A percentile compares a stretch with the other conserved stretches of the same genome.
phyloP scores from a whole-genome alignment of 2,888 invertebrate genomes.

The Drosophila histrio region DNA sequence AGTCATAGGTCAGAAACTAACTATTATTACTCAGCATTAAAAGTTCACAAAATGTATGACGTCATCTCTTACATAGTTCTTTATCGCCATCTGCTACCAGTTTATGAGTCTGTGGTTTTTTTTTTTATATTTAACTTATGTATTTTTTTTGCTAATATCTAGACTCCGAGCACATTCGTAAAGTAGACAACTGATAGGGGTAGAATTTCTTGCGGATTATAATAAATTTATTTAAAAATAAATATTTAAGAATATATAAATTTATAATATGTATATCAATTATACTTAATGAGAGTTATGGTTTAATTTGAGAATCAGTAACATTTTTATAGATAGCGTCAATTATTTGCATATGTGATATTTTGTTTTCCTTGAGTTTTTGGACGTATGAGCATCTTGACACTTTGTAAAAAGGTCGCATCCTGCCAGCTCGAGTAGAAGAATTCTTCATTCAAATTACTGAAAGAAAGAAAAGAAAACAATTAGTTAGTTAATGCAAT shows the following conservation, averaged over 20 bases:
- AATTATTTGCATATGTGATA: too few species aligned
- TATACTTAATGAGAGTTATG: background rate
- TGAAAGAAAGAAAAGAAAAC: background rate
- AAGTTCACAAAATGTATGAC: background rate
- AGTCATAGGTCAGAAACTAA: background rate
- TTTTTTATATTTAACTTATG: too few species aligned
- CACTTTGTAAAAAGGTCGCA: too few species aligned
- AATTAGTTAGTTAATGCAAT: background rate
- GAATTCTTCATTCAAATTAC: background rate
- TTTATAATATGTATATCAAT: background rate
- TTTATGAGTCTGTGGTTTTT: too few species aligned
- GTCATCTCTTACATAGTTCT: background rate
- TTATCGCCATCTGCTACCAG: background rate
- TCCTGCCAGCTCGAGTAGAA: background rate
- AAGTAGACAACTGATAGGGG: background rate
- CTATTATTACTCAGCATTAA: background rate
- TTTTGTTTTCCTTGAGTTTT: too few species aligned
- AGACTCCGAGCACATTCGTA: too few species aligned
- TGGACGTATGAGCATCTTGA: constrained; percentile 13
- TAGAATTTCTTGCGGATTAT: background rate
- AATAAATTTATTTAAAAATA: background rate
- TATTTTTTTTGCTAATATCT: too few species aligned
- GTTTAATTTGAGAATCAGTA: background rate
- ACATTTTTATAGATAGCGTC: background rate
- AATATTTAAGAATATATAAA: background rate